Evolutionary conservation across 2,797 vertebrate genomes (phyloP).

Genomic region (Echeneis naucrates): DNA sequence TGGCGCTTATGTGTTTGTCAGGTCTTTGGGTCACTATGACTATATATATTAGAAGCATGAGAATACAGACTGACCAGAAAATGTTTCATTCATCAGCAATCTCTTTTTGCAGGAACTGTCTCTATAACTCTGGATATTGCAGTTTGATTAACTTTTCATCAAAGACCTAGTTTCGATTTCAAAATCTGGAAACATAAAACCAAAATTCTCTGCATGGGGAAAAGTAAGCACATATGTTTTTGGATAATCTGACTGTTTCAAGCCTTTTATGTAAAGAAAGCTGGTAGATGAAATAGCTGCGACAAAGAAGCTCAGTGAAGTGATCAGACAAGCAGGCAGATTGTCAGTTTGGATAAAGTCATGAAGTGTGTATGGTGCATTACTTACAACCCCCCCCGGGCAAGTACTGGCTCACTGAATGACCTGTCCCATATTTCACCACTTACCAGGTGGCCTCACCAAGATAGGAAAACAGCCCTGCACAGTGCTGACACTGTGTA

Average conservation of each 20-base stretch:
- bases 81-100: too few relatives aligned
- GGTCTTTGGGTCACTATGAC: neutral
- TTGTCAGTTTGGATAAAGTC: slow-evolving; percentile 52
- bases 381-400: slow-evolving; percentile 34
- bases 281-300: slow-evolving; percentile 45
- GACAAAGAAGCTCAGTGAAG: slow-evolving; percentile 16
- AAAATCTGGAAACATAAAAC: neutral
- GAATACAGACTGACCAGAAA: too few relatives aligned
- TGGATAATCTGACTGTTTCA: neutral
- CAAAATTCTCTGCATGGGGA: neutral
- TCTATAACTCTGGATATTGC: neutral
- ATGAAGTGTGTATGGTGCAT: slow-evolving; percentile 42
- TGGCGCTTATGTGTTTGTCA: neutral
- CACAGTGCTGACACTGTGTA: slow-evolving; percentile 36
- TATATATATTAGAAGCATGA: neutral
- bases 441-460: slow-evolving; percentile 52
- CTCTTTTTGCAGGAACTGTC: neutral
- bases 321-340: slow-evolving; percentile 15
- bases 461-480: slow-evolving; percentile 35
- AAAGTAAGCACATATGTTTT: neutral
- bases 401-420: slow-evolving; percentile 36
- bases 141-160: neutral
- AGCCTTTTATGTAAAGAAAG: slow-evolving; percentile 3
- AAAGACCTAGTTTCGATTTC: neutral
- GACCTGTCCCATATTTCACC: slow-evolving; percentile 57